Conservation (phyloP, 2,888 invertebrate genomes). For the Orchestes rusci region DNA sequence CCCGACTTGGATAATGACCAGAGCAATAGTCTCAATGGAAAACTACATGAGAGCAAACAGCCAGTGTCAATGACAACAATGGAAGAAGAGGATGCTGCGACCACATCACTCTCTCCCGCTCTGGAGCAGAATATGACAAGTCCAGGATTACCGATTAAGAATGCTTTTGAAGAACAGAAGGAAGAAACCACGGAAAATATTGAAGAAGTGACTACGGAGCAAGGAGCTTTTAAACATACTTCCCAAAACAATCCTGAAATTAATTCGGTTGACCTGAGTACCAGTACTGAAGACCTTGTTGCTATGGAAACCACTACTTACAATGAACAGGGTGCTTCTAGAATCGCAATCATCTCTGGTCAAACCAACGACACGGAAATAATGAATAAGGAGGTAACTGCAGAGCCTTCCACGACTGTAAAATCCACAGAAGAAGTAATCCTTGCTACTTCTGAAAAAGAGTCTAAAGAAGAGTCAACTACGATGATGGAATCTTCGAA, state of each 20-base stretch:
- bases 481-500: slow-evolving; percentile 1
- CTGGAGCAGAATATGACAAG: background rate
- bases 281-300: slow-evolving; percentile 40
- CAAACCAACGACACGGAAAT: slow-evolving; percentile 8
- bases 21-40: background rate
- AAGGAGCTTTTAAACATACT: background rate
- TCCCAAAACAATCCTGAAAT: background rate
- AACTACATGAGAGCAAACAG: no score
- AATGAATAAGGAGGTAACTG: background rate
- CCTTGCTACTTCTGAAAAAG: no score
- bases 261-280: slow-evolving; percentile 25
- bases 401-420: slow-evolving; percentile 1
- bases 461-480: slow-evolving; percentile 5
- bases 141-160: background rate
- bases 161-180: slow-evolving; percentile 6
- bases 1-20: background rate
- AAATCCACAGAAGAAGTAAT: no score
- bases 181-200: background rate
- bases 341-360: slow-evolving; percentile 8
- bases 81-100: slow-evolving; percentile 5
- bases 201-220: slow-evolving; percentile 3
- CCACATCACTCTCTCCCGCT: background rate
- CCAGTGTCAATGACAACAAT: no score
- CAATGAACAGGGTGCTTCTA: slow-evolving; percentile 22
- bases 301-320: slow-evolving; percentile 41